These are phyloP conservation scores for Euproctis similis DNA, from an alignment of 2,888 invertebrate species.

Conservation along the genomic window DNA sequence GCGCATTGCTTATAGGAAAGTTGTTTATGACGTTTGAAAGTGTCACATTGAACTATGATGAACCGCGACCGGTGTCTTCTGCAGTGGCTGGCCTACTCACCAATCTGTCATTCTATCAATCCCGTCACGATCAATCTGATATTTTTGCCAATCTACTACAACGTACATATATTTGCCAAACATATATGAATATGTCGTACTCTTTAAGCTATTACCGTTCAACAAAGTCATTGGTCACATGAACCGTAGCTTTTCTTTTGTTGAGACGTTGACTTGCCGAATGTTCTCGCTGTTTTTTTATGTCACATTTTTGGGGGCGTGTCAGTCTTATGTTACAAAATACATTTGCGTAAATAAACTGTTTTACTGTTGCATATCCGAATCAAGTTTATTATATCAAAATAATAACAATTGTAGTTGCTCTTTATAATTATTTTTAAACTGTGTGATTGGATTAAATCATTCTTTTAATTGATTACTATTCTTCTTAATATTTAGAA, in stretches of 20 bases:
- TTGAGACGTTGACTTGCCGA: constrained; percentile 29
- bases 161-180: too few relatives aligned
- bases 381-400: too few relatives aligned
- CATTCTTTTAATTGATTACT: too few relatives aligned
- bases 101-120: constrained; percentile 72
- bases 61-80: constrained; percentile 67
- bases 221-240: constrained; percentile 33
- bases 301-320: constrained; percentile 12
- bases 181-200: too few relatives aligned
- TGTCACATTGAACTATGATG: constrained; percentile 75
- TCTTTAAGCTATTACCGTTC: too few relatives aligned
- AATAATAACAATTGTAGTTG: too few relatives aligned
- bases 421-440: too few relatives aligned
- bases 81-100: constrained; percentile 69
- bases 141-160: too few relatives aligned
- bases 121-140: constrained; percentile 40
- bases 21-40: constrained; percentile 73
- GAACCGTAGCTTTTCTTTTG: constrained; percentile 34
- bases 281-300: constrained; percentile 18
- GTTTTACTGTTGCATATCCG: too few relatives aligned
- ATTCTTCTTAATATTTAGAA: too few relatives aligned
- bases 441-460: too few relatives aligned
- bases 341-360: neutral
- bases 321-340: constrained; percentile 16
- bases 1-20: constrained; percentile 75